These are phyloP conservation scores for Clarias gariepinus DNA, from an alignment of 2,113 vertebrate species.

Conservation along the genomic window DNA sequence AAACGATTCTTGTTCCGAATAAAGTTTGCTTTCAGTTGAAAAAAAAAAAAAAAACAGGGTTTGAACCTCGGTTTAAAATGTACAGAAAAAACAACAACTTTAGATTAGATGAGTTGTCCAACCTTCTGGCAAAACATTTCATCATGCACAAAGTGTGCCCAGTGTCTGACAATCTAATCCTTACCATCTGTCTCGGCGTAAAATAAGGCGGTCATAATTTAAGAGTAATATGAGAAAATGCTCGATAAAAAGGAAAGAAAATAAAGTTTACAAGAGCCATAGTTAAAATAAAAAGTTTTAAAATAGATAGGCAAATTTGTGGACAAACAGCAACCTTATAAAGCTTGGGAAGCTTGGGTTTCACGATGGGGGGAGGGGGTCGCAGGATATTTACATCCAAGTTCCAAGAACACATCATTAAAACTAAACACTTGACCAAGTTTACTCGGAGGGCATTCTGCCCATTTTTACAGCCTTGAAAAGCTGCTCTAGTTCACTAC, in stretches of 20 bases:
- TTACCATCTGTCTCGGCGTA: background rate
- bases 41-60: background rate
- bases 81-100: background rate
- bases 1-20: background rate
- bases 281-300: background rate
- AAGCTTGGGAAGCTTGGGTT: background rate
- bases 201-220: background rate
- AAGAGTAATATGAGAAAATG: background rate
- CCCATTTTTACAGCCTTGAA: conserved; percentile 36
- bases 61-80: background rate
- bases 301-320: background rate
- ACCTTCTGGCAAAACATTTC: background rate
- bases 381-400: background rate
- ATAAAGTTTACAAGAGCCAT: background rate
- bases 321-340: conserved; percentile 13
- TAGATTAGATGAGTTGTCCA: background rate
- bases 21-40: background rate
- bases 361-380: background rate
- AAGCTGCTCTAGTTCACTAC: conserved; percentile 30
- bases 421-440: conserved; percentile 46
- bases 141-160: background rate
- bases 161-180: conserved; percentile 1
- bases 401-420: conserved; percentile 47
- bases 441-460: conserved; percentile 43
- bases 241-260: background rate